A percentile compares a stretch with the other conserved stretches of the same genome.
Evolutionary conservation across 1,140 invertebrate genomes (phyloP).

Genomic region (Zaprionus davidi): DNA sequence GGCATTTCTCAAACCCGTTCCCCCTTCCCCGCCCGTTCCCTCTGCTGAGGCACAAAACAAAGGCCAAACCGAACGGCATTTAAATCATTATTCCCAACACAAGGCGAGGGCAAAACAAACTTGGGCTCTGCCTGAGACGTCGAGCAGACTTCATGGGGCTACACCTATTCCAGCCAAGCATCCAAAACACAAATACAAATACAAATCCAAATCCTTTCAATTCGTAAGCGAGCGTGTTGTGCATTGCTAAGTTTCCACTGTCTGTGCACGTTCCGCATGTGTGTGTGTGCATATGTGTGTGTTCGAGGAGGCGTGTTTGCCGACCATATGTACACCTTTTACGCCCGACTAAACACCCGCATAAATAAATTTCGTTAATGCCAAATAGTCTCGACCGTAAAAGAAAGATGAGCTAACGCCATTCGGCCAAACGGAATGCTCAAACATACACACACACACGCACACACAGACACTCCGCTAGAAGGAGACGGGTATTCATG

Average conservation of each 20-base stretch:
- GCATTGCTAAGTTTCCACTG: slow-evolving; percentile 63
- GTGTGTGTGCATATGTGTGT: slow-evolving; percentile 8
- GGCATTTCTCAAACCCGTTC: slow-evolving; percentile 60
- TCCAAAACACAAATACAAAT: background rate
- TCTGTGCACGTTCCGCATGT: background rate
- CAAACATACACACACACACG: slow-evolving; percentile 29
- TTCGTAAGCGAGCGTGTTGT: slow-evolving; percentile 63
- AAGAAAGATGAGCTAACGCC: slow-evolving; percentile 78
- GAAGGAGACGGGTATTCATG: background rate
- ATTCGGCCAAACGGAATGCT: slow-evolving; percentile 64
- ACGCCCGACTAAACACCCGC: slow-evolving; percentile 82
- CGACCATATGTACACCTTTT: slow-evolving; percentile 79
- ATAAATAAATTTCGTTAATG: slow-evolving; percentile 83
- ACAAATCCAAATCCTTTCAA: slow-evolving; percentile 70
- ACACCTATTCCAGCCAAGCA: slow-evolving; percentile 22
- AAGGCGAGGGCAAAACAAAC: slow-evolving; percentile 26
- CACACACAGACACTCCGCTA: slow-evolving; percentile 9
- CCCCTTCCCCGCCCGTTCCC: background rate
- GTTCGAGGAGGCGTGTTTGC: slow-evolving; percentile 33
- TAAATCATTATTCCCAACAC: slow-evolving; percentile 74
- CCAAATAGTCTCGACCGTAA: slow-evolving; percentile 80
- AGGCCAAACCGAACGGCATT: slow-evolving; percentile 63
- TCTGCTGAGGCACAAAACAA: slow-evolving; percentile 23
- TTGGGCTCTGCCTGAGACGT: background rate
- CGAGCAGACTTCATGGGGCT: slow-evolving; percentile 7